These are phyloP conservation scores for Hemaris fuciformis DNA, from an alignment of 2,888 invertebrate species.

Conservation along the genomic window DNA sequence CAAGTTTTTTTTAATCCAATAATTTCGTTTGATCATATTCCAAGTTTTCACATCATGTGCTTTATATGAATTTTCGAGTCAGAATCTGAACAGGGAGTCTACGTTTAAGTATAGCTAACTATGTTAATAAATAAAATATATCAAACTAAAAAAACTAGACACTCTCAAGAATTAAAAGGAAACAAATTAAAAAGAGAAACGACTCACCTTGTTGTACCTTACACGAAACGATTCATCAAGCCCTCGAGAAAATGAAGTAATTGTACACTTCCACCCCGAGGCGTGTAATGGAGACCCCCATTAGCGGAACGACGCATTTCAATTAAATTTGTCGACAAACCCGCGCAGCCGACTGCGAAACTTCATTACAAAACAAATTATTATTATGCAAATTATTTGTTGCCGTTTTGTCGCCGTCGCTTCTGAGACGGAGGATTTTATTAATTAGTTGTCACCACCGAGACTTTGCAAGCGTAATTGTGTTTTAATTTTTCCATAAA, in stretches of 20 bases:
- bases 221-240: not conserved
- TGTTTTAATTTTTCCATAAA: too few species aligned
- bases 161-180: not conserved
- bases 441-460: not conserved
- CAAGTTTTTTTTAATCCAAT: too few species aligned
- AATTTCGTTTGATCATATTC: too few species aligned
- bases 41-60: too few species aligned
- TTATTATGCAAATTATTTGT: conserved; percentile 3
- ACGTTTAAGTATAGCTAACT: too few species aligned
- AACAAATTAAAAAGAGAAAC: not conserved
- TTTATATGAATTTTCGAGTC: too few species aligned
- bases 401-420: not conserved
- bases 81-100: too few species aligned
- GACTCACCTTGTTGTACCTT: too few species aligned
- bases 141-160: too few species aligned
- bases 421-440: not conserved
- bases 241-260: not conserved
- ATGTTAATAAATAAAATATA: too few species aligned
- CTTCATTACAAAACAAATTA: conserved; percentile 3
- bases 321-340: not conserved
- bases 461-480: not conserved
- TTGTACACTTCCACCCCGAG: not conserved
- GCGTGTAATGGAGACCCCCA: conserved; percentile 1
- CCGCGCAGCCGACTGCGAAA: not conserved
- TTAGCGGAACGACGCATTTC: not conserved